A percentile compares a stretch with the other conserved stretches of the same genome.
phyloP scores from a whole-genome alignment of 2,113 vertebrate species.

The Seriola rivoliana region DNA sequence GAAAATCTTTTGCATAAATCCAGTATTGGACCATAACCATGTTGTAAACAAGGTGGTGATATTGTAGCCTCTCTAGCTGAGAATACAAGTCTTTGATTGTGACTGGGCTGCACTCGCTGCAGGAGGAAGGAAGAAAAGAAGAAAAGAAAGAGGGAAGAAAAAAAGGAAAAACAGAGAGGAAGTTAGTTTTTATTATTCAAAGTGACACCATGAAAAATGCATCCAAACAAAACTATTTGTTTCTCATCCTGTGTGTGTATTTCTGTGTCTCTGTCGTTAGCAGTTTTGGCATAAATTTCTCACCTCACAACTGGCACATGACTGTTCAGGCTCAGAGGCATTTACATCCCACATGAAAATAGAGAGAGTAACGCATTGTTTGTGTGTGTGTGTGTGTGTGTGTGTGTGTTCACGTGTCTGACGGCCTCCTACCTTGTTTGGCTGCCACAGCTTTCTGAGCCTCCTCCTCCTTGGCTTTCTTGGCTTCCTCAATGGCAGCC shows the following conservation, averaged over 20 bases:
- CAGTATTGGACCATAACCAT: background rate
- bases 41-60: background rate
- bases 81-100: constrained; percentile 82
- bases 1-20: background rate
- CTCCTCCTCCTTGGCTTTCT: constrained; percentile 81
- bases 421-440: constrained; percentile 74
- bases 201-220: background rate
- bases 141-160: background rate
- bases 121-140: constrained; percentile 5
- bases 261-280: background rate
- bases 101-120: constrained; percentile 68
- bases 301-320: background rate
- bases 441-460: constrained; percentile 10
- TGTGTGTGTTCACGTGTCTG: constrained; percentile 3
- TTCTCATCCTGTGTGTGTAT: background rate
- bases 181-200: background rate
- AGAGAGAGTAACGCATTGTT: background rate
- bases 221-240: background rate
- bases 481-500: constrained; percentile 79
- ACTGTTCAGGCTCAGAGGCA: background rate
- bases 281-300: background rate
- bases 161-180: background rate
- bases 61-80: constrained; percentile 68
- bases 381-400: constrained; percentile 14
- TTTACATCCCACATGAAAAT: background rate